A percentile compares a stretch with the other conserved stretches of the same genome.
Evolutionary conservation across 1,140 invertebrate genomes (phyloP).

Genomic region (Drosophila mojavensis): DNA sequence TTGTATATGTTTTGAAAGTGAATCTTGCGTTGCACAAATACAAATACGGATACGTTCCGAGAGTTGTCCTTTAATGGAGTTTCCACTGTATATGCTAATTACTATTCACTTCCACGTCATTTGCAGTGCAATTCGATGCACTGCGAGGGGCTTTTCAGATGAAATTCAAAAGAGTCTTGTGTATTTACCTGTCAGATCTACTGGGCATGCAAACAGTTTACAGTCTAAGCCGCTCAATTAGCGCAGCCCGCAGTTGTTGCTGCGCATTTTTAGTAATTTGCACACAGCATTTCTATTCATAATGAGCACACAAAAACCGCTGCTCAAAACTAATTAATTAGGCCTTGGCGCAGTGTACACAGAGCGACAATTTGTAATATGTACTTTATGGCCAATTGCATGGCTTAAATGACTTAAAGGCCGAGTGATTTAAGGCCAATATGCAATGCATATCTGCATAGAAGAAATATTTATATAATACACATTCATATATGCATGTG

Average conservation of each 20-base stretch:
- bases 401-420: conserved; percentile 37
- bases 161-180: conserved; percentile 11
- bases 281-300: conserved; percentile 37
- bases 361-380: conserved; percentile 36
- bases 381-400: too few species aligned
- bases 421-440: conserved; percentile 30
- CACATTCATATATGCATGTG: conserved; percentile 4
- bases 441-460: neutral
- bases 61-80: neutral
- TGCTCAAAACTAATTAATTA: conserved; percentile 35
- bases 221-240: conserved; percentile 33
- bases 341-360: conserved; percentile 24
- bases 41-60: too few species aligned
- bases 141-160: neutral
- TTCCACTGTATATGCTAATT: too few species aligned
- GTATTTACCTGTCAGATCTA: neutral
- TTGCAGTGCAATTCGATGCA: neutral
- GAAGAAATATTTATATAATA: conserved; percentile 18
- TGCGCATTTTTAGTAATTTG: conserved; percentile 23
- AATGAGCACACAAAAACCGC: conserved; percentile 29
- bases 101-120: too few species aligned
- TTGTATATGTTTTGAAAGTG: too few species aligned
- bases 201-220: neutral
- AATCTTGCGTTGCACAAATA: too few species aligned
- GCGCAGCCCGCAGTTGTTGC: conserved; percentile 26